Conservation (phyloP, 2,113 vertebrate genomes). For the Eclectus roratus region DNA sequence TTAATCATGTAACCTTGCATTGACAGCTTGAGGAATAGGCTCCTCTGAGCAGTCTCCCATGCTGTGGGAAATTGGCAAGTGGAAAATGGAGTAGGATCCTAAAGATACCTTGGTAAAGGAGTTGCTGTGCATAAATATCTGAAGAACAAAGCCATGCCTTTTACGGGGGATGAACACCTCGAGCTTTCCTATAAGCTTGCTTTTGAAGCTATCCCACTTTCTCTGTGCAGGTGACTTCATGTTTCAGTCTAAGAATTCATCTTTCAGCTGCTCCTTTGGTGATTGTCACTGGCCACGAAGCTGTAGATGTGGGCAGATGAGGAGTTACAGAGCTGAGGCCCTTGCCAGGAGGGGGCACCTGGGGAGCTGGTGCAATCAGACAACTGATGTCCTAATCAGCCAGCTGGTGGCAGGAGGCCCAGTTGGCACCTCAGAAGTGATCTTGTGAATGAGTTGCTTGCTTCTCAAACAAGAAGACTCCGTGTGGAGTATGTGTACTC, state of each 20-base stretch:
- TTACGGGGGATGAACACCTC: not conserved
- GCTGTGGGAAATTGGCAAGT: not conserved
- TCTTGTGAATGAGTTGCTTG: not conserved
- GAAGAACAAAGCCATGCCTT: not conserved
- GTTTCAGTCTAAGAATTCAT: not conserved
- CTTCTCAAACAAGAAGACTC: not conserved
- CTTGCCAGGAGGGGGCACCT: not conserved
- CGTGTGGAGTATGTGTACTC: not conserved
- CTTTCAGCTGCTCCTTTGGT: not conserved
- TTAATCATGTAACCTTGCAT: not conserved
- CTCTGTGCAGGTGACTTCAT: not conserved
- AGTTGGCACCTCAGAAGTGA: not conserved
- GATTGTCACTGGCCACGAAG: not conserved
- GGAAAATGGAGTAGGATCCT: not conserved
- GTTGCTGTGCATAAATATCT: not conserved
- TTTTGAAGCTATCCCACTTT: accelerated
- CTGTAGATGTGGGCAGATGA: not conserved
- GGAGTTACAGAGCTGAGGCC: not conserved
- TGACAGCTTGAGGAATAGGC: not conserved
- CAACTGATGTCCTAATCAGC: not conserved
- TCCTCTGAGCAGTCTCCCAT: not conserved
- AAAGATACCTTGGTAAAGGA: not conserved
- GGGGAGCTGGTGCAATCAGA: not conserved
- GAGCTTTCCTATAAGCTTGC: not conserved
- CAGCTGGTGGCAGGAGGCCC: not conserved